These are phyloP conservation scores for Willisornis vidua DNA, from an alignment of 2,113 vertebrate genomes.

Conservation along the genomic window DNA sequence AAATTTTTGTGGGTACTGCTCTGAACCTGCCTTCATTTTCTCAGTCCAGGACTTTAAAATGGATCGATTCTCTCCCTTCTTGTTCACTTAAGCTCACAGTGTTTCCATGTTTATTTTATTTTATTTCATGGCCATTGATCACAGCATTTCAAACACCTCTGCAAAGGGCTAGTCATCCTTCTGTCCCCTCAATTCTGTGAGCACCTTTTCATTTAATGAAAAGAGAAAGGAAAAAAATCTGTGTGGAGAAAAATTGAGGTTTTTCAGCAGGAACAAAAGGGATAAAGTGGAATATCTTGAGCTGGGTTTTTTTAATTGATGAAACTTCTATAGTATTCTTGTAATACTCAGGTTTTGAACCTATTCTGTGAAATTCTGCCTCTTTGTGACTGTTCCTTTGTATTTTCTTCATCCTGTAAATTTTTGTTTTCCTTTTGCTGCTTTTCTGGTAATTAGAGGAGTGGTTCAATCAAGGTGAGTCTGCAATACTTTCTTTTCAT, in stretches of 20 bases:
- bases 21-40: neutral
- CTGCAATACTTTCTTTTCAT: slow-evolving; percentile 52
- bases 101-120: slow-evolving; percentile 36
- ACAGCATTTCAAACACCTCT: slow-evolving; percentile 5
- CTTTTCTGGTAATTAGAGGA: slow-evolving; percentile 93
- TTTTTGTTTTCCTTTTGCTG: slow-evolving; percentile 82
- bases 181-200: neutral
- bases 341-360: slow-evolving; percentile 9
- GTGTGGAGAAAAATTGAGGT: neutral
- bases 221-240: neutral
- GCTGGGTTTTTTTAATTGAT: neutral
- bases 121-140: slow-evolving; percentile 26
- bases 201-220: neutral
- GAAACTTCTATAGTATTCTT: neutral
- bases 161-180: neutral
- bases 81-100: neutral
- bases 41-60: neutral
- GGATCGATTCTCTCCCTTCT: neutral
- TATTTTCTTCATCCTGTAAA: slow-evolving; percentile 77
- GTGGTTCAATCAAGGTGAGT: slow-evolving; percentile 99
- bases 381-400: slow-evolving; percentile 79
- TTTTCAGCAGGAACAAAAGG: neutral
- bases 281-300: neutral
- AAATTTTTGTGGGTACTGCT: neutral
- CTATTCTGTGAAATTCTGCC: slow-evolving; percentile 57